A percentile compares a stretch with the other conserved stretches of the same genome.
These are phyloP conservation scores for Heteromormyrus szaboi DNA, from an alignment of 2,797 vertebrate genomes.

Conservation along the genomic window DNA sequence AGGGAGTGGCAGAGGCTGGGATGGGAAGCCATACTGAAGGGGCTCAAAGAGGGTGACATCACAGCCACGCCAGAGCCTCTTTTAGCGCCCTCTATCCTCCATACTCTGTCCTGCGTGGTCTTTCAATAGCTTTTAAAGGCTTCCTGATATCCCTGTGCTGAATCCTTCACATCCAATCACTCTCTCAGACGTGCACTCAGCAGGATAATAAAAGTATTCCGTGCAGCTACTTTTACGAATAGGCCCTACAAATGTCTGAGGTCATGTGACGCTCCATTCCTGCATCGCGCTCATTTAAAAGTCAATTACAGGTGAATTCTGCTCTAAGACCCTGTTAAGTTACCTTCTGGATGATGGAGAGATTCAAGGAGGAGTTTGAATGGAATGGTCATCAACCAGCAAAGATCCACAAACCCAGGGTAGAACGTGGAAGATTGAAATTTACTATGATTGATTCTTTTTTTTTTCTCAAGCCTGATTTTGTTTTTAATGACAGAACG, in stretches of 20 bases:
- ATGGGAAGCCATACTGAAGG: neutral
- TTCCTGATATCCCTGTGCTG: neutral
- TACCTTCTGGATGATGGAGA: neutral
- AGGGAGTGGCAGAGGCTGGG: neutral
- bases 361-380: neutral
- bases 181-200: neutral
- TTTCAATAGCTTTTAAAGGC: constrained; percentile 12
- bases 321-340: neutral
- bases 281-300: neutral
- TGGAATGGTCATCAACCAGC: neutral
- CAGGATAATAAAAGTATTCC: neutral
- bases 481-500: neutral
- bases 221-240: neutral
- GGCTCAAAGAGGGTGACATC: too few relatives aligned
- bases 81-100: neutral
- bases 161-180: neutral
- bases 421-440: neutral
- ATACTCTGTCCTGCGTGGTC: neutral
- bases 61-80: neutral
- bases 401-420: neutral
- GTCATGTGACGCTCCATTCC: neutral
- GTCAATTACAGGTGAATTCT: constrained; percentile 3
- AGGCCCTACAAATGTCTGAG: neutral
- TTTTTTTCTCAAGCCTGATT: neutral
- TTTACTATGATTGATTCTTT: neutral